Base-by-base conservation (phyloP, 1,140 invertebrate species). In the Drosophila equinoxialis region DNA sequence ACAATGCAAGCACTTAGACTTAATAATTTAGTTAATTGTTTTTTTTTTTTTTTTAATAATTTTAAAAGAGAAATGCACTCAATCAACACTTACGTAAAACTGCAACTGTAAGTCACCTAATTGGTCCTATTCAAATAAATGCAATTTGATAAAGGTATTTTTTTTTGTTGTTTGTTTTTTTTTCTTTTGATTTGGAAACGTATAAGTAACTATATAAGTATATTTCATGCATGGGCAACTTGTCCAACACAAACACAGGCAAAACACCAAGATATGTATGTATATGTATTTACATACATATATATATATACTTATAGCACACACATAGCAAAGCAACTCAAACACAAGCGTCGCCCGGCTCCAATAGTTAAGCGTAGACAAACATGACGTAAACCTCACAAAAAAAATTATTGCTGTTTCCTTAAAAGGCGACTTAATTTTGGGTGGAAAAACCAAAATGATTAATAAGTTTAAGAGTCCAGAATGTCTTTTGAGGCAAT, bases 351-450 rank as follows among this genome's bases (percentile, higher is more conserved):
- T 57, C 54, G 65, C 62, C 72, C 84, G 75, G 75, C 33, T 37
- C n/a, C 57, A 39, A 59, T 51, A 51, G 45, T 51, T 51, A 51
- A 51, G 45, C 45, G 76, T 80, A 65, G 77, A 74, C 84, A 84
- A 89, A 84, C 77, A 87, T 87, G 84, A 87, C 84, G 84, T 87
- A 89, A 87, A 87, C 84, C 80, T 71, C 72, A 71, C 89, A 86
- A 85, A 86, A 74, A 68, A 62, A 39, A 58, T 78, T 78, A 64
- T 80, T 83, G 35, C 55, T 70, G 45, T 33, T 6, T 17, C 51
- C 67, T 51, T 35, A 55, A 39, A n/a, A 45, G 42, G 42, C 42
- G 42, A 45, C 42, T 17, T 30, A 30, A 6, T 14, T 45, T 45
- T 45, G 5, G n/a, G 2, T 20, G 7, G 14, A 17, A 48, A 48